These are phyloP conservation scores for Dendropsophus ebraccatus DNA, from an alignment of 2,113 vertebrate genomes.

Conservation along the genomic window DNA sequence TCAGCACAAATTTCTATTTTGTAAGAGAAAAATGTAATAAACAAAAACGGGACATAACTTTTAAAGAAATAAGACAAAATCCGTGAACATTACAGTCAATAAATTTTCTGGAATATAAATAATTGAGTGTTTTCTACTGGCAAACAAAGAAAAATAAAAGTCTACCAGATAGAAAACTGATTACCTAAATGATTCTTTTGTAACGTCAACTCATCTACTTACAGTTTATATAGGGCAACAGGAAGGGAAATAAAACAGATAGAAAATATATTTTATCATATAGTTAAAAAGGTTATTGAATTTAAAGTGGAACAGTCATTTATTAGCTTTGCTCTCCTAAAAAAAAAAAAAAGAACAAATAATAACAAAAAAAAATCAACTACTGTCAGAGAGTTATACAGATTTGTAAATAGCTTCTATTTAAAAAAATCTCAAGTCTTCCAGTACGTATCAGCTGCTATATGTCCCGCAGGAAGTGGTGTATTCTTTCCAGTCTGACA, in stretches of 20 bases:
- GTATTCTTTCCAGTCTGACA: no score
- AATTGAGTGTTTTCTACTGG: neutral
- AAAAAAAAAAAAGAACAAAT: no score
- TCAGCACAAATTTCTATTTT: constrained; percentile 11
- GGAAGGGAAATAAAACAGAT: no score
- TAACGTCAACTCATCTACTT: neutral
- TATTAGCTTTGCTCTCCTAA: neutral
- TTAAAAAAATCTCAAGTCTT: no score
- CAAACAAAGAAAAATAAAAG: neutral
- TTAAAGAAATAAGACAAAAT: neutral
- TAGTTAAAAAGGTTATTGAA: neutral
- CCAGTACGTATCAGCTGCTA: no score
- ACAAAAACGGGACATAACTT: neutral
- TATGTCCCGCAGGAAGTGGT: no score
- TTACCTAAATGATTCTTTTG: neutral
- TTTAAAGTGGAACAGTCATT: neutral
- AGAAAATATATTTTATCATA: neutral
- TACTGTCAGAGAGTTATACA: no score
- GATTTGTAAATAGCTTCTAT: no score
- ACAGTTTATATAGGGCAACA: neutral
- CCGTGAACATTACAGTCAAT: neutral
- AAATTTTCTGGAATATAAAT: constrained; percentile 19
- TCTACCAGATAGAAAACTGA: neutral
- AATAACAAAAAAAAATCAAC: no score
- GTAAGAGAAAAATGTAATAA: neutral